These are phyloP conservation scores for Strigamia transsilvanica DNA, from an alignment of 2,888 invertebrate genomes.

Conservation along the genomic window DNA sequence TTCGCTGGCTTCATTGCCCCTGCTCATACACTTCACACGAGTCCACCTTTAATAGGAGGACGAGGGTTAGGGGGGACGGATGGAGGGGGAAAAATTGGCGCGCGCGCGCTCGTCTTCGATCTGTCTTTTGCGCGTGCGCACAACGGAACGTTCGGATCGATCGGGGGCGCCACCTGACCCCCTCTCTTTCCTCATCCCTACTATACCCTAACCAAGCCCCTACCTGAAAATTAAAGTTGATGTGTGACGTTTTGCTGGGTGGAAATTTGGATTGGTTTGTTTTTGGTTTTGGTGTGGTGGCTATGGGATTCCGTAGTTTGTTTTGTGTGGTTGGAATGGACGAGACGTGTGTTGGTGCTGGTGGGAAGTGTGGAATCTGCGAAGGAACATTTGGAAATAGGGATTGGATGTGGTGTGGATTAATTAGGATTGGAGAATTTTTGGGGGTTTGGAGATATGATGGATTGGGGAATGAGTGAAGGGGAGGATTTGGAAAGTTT, in stretches of 20 bases:
- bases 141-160: neutral
- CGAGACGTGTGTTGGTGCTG: neutral
- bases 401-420: too few relatives aligned
- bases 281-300: neutral
- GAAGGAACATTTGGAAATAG: neutral
- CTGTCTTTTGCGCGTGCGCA: slow-evolving; percentile 23
- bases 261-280: neutral
- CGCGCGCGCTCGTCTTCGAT: slow-evolving; percentile 33
- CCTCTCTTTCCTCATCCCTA: slow-evolving; percentile 17
- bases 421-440: too few relatives aligned
- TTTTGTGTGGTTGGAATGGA: too few relatives aligned
- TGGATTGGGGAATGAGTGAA: too few relatives aligned
- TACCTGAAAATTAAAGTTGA: slow-evolving; percentile 32
- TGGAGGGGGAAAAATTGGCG: slow-evolving; percentile 52
- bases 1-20: too few relatives aligned
- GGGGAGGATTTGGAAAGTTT: too few relatives aligned
- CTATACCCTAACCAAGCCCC: slow-evolving; percentile 7
- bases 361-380: neutral
- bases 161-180: slow-evolving; percentile 34
- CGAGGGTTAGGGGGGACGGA: slow-evolving; percentile 57
- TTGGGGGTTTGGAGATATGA: too few relatives aligned
- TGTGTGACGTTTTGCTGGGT: neutral
- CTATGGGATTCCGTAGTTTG: neutral
- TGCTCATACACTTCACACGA: neutral
- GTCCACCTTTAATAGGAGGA: slow-evolving; percentile 55